Percentiles rank a stretch among this genome's conserved stretches.
Evolutionary conservation across 2,888 invertebrate species (phyloP).

Genomic region (Lathronympha strigana): DNA sequence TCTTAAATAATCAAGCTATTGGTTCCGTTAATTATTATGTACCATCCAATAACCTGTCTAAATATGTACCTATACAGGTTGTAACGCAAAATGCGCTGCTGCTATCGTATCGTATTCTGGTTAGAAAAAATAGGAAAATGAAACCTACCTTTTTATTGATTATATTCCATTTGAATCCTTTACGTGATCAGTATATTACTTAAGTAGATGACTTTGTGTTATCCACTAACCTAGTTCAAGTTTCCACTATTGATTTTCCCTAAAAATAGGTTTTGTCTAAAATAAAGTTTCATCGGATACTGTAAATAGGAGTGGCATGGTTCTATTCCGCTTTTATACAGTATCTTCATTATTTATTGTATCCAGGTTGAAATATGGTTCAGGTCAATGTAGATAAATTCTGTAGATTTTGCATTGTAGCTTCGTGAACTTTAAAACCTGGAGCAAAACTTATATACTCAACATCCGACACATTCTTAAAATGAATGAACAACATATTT

Average conservation of each 20-base stretch:
- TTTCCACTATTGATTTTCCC: constrained; percentile 31
- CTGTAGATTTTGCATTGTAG: not conserved
- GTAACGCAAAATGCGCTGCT: too few species aligned
- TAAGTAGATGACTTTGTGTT: not conserved
- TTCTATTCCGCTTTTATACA: constrained; percentile 1
- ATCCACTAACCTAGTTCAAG: constrained; percentile 29
- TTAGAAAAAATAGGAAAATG: too few species aligned
- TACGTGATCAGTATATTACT: not conserved
- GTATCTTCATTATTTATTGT: not conserved
- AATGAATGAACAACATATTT: too few species aligned
- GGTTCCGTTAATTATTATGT: too few species aligned
- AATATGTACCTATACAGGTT: too few species aligned
- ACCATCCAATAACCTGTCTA: too few species aligned
- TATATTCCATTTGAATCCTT: not conserved
- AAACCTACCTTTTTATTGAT: too few species aligned
- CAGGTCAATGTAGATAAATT: not conserved
- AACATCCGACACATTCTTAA: too few species aligned
- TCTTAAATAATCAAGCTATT: too few species aligned
- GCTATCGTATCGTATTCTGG: too few species aligned
- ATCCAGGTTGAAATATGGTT: not conserved
- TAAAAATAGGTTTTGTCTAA: constrained; percentile 29
- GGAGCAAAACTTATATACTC: too few species aligned
- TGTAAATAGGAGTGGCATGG: constrained; percentile 9
- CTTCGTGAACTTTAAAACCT: too few species aligned
- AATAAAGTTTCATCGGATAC: constrained; percentile 9